These are phyloP conservation scores for Amblyopsis rosae DNA, from an alignment of 2,113 vertebrate genomes.

Conservation along the genomic window DNA sequence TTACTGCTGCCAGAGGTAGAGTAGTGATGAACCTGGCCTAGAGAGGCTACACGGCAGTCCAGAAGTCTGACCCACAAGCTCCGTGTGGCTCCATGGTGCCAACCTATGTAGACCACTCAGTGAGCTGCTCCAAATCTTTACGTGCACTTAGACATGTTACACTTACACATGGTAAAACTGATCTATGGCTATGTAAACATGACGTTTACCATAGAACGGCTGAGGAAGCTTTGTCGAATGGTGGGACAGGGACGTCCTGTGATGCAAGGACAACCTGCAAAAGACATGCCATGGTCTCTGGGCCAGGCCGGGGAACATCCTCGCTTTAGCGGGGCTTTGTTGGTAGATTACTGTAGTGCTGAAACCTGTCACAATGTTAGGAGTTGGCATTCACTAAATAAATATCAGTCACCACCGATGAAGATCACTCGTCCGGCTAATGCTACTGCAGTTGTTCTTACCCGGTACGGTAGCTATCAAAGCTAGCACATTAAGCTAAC, in stretches of 20 bases:
- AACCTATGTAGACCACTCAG: constrained; percentile 73
- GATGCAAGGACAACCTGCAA: constrained; percentile 74
- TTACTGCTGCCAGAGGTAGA: constrained; percentile 76
- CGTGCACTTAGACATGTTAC: not conserved
- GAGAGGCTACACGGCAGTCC: constrained; percentile 68
- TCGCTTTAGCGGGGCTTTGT: constrained; percentile 44
- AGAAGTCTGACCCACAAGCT: constrained; percentile 72
- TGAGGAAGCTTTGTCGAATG: constrained; percentile 49
- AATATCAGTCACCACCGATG: not conserved
- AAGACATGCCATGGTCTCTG: constrained; percentile 77
- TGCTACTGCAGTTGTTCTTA: not conserved
- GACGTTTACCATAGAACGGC: constrained; percentile 62
- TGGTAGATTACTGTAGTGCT: constrained; percentile 15
- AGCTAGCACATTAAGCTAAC: constrained; percentile 31
- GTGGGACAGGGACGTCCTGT: constrained; percentile 58
- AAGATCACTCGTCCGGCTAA: not conserved
- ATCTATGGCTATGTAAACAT: not conserved
- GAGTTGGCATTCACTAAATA: not conserved
- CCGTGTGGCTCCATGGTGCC: constrained; percentile 73
- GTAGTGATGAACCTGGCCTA: constrained; percentile 82
- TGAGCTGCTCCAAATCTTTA: not conserved
- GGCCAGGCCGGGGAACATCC: constrained; percentile 78
- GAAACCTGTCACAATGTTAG: constrained; percentile 42
- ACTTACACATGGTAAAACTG: not conserved
- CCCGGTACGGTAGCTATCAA: constrained; percentile 13